These are phyloP conservation scores for Andrena chrysosceles DNA, from an alignment of 2,888 invertebrate species.

Conservation along the genomic window DNA sequence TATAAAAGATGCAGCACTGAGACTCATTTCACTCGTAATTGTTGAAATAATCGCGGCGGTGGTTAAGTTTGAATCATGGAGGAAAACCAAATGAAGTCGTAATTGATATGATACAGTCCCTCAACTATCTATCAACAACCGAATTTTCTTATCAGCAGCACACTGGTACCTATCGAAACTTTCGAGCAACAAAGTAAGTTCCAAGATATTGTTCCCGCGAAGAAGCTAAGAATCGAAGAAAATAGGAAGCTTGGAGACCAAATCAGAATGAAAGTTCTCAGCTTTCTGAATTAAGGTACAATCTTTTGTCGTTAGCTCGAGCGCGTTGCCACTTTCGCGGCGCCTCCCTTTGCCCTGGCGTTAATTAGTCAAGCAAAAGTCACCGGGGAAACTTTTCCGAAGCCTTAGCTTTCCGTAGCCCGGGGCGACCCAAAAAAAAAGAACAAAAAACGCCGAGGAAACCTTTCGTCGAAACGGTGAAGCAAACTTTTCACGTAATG, in stretches of 20 bases:
- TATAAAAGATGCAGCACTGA: too few species aligned
- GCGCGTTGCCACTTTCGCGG: conserved; percentile 9
- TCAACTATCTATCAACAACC: too few species aligned
- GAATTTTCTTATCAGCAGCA: too few species aligned
- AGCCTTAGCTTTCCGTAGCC: not conserved
- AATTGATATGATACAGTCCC: too few species aligned
- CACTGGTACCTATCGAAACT: not conserved
- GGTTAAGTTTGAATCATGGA: too few species aligned
- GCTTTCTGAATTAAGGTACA: not conserved
- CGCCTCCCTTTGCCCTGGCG: conserved; percentile 8
- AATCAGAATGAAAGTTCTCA: not conserved
- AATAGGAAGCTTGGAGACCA: not conserved
- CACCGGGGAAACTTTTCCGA: conserved; percentile 18
- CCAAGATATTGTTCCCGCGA: too few species aligned
- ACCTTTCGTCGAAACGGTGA: conserved; percentile 14
- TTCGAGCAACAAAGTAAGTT: not conserved
- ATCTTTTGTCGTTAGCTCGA: conserved; percentile 10
- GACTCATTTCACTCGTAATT: not conserved
- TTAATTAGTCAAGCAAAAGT: conserved; percentile 29
- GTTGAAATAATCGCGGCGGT: not conserved
- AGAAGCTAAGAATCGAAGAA: not conserved
- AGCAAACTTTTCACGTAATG: conserved; percentile 6
- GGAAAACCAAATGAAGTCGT: too few species aligned
- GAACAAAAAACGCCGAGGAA: not conserved
- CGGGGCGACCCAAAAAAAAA: not conserved